A percentile compares a stretch with the other conserved stretches of the same genome.
Conservation (phyloP, 1,140 invertebrate species). For the Scaptomyza montana region DNA sequence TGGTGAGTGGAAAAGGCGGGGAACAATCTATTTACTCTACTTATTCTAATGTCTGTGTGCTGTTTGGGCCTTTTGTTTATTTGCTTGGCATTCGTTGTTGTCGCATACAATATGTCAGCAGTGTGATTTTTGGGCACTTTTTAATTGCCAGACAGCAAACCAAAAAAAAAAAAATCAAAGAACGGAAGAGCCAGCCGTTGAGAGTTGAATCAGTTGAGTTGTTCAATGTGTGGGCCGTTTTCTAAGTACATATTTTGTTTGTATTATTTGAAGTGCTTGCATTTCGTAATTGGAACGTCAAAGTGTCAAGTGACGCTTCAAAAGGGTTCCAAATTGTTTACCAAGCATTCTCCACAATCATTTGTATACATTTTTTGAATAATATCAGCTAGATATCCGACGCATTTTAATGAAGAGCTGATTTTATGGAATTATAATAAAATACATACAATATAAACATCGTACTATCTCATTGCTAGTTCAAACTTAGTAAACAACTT, state of each 20-base stretch:
- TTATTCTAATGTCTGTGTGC: conserved; percentile 63
- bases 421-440: too few species aligned
- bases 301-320: conserved; percentile 63
- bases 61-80: conserved; percentile 58
- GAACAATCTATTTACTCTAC: conserved; percentile 18
- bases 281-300: conserved; percentile 79
- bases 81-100: conserved; percentile 45
- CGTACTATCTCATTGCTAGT: too few species aligned
- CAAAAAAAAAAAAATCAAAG: neutral
- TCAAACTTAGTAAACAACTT: too few species aligned
- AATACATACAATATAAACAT: neutral
- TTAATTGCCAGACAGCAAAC: conserved; percentile 45
- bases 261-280: conserved; percentile 74
- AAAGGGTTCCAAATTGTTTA: conserved; percentile 48
- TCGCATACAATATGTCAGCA: conserved; percentile 61
- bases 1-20: neutral
- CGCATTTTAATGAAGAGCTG: neutral
- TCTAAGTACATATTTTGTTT: conserved; percentile 62
- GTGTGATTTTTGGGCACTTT: conserved; percentile 43
- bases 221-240: conserved; percentile 50
- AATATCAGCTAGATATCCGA: neutral
- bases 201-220: conserved; percentile 17
- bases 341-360: conserved; percentile 25
- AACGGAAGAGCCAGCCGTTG: conserved; percentile 29
- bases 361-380: neutral